Conservation (phyloP, 2,888 invertebrate species). For the Cepaea hortensis region DNA sequence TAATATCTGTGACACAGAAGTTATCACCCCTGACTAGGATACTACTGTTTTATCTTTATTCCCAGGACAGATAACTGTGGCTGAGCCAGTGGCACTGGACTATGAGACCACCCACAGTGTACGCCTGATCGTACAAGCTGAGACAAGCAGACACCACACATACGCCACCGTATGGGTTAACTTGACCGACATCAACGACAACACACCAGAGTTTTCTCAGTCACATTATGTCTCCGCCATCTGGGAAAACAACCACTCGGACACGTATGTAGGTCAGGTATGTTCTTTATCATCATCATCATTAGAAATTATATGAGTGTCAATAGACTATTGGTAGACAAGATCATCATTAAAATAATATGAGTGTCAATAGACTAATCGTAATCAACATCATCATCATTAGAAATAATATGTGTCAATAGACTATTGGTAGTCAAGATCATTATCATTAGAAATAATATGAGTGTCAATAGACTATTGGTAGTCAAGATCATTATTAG, state of each 20-base stretch:
- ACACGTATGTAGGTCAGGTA: conserved; percentile 93
- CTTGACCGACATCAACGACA: conserved; percentile 90
- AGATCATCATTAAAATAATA: neutral
- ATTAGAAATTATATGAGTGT: neutral
- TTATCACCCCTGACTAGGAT: neutral
- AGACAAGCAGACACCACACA: conserved; percentile 77
- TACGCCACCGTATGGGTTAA: conserved; percentile 89
- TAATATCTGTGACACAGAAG: too few species aligned
- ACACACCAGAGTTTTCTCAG: conserved; percentile 94
- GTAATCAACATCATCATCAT: neutral
- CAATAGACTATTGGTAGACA: neutral
- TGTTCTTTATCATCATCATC: conserved; percentile 30
- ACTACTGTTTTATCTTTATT: neutral
- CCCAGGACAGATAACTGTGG: conserved; percentile 84
- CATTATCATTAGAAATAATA: neutral
- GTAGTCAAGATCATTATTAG: neutral
- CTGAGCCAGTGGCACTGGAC: conserved; percentile 86
- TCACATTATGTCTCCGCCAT: conserved; percentile 93
- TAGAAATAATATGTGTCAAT: neutral
- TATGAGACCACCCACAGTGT: conserved; percentile 83
- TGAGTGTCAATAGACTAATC: neutral
- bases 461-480: neutral
- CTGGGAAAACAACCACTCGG: conserved; percentile 90
- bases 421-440: neutral
- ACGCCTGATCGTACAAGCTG: conserved; percentile 83